These are phyloP conservation scores for Megastigmus dorsalis DNA, from an alignment of 2,888 invertebrate genomes.

Conservation along the genomic window DNA sequence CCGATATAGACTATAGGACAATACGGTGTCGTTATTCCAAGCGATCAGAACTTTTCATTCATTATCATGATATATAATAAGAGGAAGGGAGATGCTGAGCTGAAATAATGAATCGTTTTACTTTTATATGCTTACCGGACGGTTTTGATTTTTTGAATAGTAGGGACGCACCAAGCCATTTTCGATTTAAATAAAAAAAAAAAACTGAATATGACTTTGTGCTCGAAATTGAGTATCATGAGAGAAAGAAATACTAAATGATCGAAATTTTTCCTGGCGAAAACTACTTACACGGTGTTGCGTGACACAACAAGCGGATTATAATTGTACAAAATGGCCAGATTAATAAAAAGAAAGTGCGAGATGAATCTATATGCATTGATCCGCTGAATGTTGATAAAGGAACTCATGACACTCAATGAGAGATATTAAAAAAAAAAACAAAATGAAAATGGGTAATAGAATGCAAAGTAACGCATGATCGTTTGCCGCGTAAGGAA, in stretches of 20 bases:
- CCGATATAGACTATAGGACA: conserved; percentile 58
- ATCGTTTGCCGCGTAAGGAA: conserved; percentile 54
- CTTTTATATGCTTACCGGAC: conserved; percentile 62
- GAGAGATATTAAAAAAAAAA: conserved; percentile 41
- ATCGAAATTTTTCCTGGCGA: conserved; percentile 50
- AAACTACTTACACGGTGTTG: conserved; percentile 47
- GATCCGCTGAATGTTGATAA: conserved; percentile 14
- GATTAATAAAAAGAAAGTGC: background rate
- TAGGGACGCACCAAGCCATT: conserved; percentile 54
- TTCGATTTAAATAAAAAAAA: conserved; percentile 39
- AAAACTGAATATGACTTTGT: conserved; percentile 47
- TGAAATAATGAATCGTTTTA: conserved; percentile 60
- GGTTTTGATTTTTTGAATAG: conserved; percentile 61
- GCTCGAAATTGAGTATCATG: conserved; percentile 46
- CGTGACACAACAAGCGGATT: conserved; percentile 17
- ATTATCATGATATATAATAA: conserved; percentile 56
- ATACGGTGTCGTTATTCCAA: conserved; percentile 61
- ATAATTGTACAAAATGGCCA: conserved; percentile 14
- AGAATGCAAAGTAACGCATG: conserved; percentile 59
- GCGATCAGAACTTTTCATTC: conserved; percentile 61
- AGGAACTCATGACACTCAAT: conserved; percentile 52
- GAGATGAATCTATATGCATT: conserved; percentile 6
- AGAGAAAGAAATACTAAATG: conserved; percentile 38
- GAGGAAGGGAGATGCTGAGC: conserved; percentile 35
- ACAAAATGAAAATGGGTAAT: conserved; percentile 44